phyloP scores from a whole-genome alignment of 2,797 vertebrate genomes.

The Columba guinea region DNA sequence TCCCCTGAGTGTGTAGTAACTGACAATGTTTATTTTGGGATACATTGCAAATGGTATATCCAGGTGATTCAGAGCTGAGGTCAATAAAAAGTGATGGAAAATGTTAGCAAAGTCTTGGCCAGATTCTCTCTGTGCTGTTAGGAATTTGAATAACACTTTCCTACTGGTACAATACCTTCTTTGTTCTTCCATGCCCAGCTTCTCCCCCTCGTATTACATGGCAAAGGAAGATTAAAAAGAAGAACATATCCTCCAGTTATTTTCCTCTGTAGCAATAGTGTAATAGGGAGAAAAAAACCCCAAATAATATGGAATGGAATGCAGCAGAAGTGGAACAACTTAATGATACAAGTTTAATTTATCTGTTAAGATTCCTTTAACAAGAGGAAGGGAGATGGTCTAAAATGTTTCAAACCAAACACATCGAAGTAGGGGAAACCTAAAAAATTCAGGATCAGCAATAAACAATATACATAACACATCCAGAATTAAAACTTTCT shows the following conservation, averaged over 20 bases:
- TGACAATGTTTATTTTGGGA: neutral
- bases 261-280: slow-evolving; percentile 8
- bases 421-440: neutral
- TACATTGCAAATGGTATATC: neutral
- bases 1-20: neutral
- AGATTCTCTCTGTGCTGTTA: neutral
- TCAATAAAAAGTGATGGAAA: slow-evolving; percentile 44
- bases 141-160: neutral
- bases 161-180: neutral
- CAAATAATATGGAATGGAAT: neutral
- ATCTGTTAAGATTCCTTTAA: neutral
- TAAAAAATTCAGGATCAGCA: neutral
- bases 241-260: slow-evolving; percentile 1
- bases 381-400: neutral
- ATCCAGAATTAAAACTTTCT: neutral
- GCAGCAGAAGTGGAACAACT: neutral
- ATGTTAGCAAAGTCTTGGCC: neutral
- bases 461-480: neutral
- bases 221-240: neutral
- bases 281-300: neutral
- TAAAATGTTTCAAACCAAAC: neutral
- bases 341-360: neutral
- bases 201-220: neutral
- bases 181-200: neutral
- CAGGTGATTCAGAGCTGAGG: slow-evolving; percentile 41